Base-by-base conservation (phyloP, 2,797 vertebrate species). In the Enteromius fasciolatus region DNA sequence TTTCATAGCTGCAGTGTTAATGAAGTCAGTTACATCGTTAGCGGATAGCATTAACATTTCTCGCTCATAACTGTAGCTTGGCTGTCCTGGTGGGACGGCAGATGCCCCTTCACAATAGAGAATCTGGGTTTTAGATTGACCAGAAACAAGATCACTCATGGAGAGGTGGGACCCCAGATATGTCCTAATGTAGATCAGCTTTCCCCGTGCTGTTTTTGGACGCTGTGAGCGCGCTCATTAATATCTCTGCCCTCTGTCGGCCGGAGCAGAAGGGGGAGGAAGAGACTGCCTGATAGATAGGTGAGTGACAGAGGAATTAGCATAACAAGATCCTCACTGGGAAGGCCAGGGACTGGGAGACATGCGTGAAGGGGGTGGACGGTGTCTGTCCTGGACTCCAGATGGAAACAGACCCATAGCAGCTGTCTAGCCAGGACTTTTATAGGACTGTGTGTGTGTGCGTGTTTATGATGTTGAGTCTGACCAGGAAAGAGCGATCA, bases 401-500 rank as follows among this genome's bases (percentile, higher is more conserved):
- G 97, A 98, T 98, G 97, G 97, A 97, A 87, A 88, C 95, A 94
- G 96, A 95, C 94, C 94, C 89, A 92, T 93, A 96, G 95, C 97
- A 99, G 97, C 85, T 85, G 78, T 84, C 83, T 86, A 91, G 89
- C 93, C 93, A 14, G 81, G 86, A 74, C 83, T 67, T 69, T 78
- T 75, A 64, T 66, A 44, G 61, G 39, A n/a, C n/a, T 84, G 41
- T 44, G 41, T 44, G 44, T 46, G 44, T 12, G 44, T 46, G 44
- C 44, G 44, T 50, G 68, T 63, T 87, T 72, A 74, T 64, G 8
- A 48, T 23, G 72, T 82, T 70, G 11, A 69, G 69, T 64, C 41
- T 67, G 70, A 68, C 31, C 25, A n/a, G 67, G 36, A 68, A 67
- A 39, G 11, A 76, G 12, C 11, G 1, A 31, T 54, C n/a, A 39